Conservation (phyloP, 2,888 invertebrate genomes). For the Invenusta paracnida region DNA sequence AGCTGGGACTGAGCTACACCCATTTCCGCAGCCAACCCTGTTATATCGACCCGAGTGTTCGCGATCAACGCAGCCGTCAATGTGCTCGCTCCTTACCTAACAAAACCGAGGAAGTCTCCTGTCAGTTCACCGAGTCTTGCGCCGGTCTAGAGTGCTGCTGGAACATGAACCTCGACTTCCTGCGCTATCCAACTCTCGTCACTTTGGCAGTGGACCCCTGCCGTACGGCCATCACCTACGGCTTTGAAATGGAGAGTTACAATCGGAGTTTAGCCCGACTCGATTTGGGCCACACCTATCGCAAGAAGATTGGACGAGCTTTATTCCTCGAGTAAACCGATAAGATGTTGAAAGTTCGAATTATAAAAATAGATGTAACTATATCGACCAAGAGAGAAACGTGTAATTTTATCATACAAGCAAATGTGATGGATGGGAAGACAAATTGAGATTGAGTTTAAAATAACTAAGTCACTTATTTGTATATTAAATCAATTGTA, state of each 20-base stretch:
- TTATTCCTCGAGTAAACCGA: not conserved
- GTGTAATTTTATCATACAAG: too few species aligned
- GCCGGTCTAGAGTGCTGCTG: conserved; percentile 1
- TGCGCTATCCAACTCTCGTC: not conserved
- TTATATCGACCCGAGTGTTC: not conserved
- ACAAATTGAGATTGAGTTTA: too few species aligned
- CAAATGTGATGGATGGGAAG: too few species aligned
- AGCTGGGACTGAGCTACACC: not conserved
- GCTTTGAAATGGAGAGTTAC: not conserved
- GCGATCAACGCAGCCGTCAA: not conserved
- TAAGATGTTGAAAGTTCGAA: too few species aligned
- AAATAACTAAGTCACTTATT: too few species aligned
- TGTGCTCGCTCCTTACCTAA: not conserved
- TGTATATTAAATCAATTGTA: too few species aligned
- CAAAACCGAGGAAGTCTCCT: not conserved
- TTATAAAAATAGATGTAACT: too few species aligned
- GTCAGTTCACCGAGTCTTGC: not conserved
- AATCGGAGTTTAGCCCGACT: conserved; percentile 1
- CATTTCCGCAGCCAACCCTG: not conserved
- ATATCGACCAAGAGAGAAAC: too few species aligned
- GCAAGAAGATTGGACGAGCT: not conserved
- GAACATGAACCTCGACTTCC: not conserved
- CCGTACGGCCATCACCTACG: not conserved
- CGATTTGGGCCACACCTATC: not conserved
- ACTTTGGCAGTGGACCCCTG: not conserved